Percentiles rank a stretch among this genome's conserved stretches.
phyloP scores from a whole-genome alignment of 2,797 vertebrate species.

The Ispidina lecontei region DNA sequence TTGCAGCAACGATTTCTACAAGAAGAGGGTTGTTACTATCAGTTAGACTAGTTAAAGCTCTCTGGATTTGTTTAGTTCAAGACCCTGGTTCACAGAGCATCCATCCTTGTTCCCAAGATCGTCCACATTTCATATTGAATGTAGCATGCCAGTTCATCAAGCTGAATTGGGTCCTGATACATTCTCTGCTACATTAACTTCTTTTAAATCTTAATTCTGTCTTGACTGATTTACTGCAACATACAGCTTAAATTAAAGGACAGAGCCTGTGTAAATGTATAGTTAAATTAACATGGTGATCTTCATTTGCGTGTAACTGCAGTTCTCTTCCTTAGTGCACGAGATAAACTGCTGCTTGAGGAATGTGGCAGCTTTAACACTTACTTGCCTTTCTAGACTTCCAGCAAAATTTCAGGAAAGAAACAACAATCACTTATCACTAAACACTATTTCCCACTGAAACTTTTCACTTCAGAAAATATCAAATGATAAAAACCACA shows the following conservation, averaged over 20 bases:
- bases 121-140: rapidly evolving
- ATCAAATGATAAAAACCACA: neutral
- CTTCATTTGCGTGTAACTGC: neutral
- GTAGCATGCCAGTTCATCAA: neutral
- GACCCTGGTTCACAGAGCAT: neutral
- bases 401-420: neutral
- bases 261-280: neutral
- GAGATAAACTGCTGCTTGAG: neutral
- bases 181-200: neutral
- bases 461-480: neutral
- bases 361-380: neutral
- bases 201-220: neutral
- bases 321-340: neutral
- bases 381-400: neutral
- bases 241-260: neutral
- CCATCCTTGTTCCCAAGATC: neutral
- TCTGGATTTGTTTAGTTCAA: neutral
- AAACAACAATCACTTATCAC: neutral
- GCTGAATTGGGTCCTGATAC: neutral
- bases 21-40: neutral
- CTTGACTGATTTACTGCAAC: neutral
- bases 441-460: neutral
- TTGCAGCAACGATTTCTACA: neutral
- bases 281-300: neutral
- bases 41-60: neutral